Evolutionary conservation across 2,888 invertebrate genomes (phyloP), one percentile per base, ranked within the genome.

Genomic region (Eristalinus sepulchralis): DNA sequence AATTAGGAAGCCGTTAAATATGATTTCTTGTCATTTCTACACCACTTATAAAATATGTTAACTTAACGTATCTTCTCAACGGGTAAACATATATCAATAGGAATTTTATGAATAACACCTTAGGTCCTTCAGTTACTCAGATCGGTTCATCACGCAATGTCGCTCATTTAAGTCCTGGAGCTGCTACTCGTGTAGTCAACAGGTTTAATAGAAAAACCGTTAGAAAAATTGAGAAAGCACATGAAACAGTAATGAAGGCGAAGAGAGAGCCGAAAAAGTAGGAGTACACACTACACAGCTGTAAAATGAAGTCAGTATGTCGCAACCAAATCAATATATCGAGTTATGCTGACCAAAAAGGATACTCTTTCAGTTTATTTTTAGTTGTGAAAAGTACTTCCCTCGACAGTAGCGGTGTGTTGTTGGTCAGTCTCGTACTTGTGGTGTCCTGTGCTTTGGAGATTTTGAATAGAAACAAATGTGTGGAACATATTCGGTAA

Each of bases 401-500:
- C 13, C 9, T 13, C 36, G 57, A 24, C 24, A 33, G 63, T n/a
- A 68, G 60, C 57, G 20, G 10, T 36, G 55, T 9, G 11, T n/a
- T 13, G 57, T 24, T 5, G 13, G 57, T 57, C 24, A 8, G 57
- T 57, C 13, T 57, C 33, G 13, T 60, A 34, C 47, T 39, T 27
- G 39, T n/a, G n/a, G 4, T 73, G 60, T 31, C 2, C 36, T 57
- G 63, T 71, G 33, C 27, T 3, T 34, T 59, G 13, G 3, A 11
- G 4, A 17, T 20, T 13, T 53, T 33, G 31, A 11, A 64, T 10
- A 13, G 33, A 62, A 70, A 62, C 27, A 75, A 71, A 86, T 87
- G 87, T 79, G 87, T 64, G 83, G 83, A 68, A 80, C 87, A 1
- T 87, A 87, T 83, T 87, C 87, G 87, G 87, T 87, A 83, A 77